Evolutionary conservation across 1,140 invertebrate genomes (phyloP).

Genomic region (Tachypleus tridentatus): DNA sequence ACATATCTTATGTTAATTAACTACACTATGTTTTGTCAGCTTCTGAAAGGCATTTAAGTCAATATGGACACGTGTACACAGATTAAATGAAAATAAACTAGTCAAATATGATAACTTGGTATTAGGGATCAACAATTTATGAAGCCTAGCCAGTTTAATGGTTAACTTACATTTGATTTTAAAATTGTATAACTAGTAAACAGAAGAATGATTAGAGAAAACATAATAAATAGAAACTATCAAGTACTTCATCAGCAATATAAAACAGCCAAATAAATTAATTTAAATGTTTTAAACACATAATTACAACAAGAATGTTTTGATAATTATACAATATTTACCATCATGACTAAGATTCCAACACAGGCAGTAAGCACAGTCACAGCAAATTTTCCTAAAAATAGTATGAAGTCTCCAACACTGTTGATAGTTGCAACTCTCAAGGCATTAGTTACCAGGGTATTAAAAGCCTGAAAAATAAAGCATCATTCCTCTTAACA

Average conservation of each 20-base stretch:
- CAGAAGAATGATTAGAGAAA: neutral
- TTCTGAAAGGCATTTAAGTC: no score
- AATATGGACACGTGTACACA: no score
- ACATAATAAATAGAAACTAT: no score
- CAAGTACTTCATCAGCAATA: no score
- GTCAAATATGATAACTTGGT: no score
- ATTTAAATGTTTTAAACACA: conserved; percentile 7
- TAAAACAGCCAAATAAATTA: neutral
- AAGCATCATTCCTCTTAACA: neutral
- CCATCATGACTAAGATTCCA: conserved; percentile 48
- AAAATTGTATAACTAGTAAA: neutral
- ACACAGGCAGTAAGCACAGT: conserved; percentile 65
- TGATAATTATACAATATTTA: conserved; percentile 4
- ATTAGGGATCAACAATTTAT: no score
- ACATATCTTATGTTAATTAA: no score
- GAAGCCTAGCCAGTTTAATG: neutral
- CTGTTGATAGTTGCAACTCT: conserved; percentile 87
- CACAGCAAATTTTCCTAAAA: conserved; percentile 76
- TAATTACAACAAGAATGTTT: neutral
- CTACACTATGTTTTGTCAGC: no score
- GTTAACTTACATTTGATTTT: conserved; percentile 1
- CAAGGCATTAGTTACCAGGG: conserved; percentile 67
- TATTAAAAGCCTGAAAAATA: conserved; percentile 50
- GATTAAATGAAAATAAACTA: no score
- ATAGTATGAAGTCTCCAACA: conserved; percentile 86